phyloP scores from a whole-genome alignment of 2,888 invertebrate genomes.

The Pyrochroa serraticornis region DNA sequence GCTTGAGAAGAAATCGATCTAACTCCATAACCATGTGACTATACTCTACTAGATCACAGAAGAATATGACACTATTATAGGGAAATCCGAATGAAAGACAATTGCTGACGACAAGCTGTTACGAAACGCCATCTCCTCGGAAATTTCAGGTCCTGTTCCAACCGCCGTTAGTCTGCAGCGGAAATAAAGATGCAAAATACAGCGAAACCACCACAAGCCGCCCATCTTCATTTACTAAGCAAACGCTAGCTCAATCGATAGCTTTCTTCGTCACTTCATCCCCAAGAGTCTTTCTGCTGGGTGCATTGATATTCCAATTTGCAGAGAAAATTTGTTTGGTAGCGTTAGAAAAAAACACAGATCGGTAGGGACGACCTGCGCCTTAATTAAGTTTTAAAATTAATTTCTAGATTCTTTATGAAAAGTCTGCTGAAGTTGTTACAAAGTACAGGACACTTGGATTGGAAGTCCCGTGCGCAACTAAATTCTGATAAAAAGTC shows the following conservation, averaged over 20 bases:
- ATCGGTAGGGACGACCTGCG: neutral
- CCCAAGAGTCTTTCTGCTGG: constrained; percentile 21
- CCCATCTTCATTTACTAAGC: constrained; percentile 21
- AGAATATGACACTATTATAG: too few species aligned
- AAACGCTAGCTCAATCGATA: constrained; percentile 11
- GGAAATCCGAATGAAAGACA: too few species aligned
- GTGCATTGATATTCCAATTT: constrained; percentile 46
- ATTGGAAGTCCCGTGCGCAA: constrained; percentile 29
- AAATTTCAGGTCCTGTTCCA: too few species aligned
- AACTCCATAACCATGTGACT: too few species aligned
- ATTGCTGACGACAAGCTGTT: too few species aligned
- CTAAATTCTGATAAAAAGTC: constrained; percentile 42
- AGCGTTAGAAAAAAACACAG: constrained; percentile 1
- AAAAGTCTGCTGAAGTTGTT: constrained; percentile 27
- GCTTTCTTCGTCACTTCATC: constrained; percentile 16
- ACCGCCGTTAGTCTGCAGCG: neutral
- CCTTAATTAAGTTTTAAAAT: neutral
- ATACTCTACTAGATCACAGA: too few species aligned
- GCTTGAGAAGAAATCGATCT: too few species aligned
- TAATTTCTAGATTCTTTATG: neutral
- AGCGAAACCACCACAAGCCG: neutral
- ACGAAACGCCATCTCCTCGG: too few species aligned
- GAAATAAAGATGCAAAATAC: constrained; percentile 22
- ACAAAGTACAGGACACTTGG: constrained; percentile 35
- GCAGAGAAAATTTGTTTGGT: constrained; percentile 29